Evolutionary conservation across 2,797 vertebrate species (phyloP).

Genomic region (Percopsis omiscomaycus): DNA sequence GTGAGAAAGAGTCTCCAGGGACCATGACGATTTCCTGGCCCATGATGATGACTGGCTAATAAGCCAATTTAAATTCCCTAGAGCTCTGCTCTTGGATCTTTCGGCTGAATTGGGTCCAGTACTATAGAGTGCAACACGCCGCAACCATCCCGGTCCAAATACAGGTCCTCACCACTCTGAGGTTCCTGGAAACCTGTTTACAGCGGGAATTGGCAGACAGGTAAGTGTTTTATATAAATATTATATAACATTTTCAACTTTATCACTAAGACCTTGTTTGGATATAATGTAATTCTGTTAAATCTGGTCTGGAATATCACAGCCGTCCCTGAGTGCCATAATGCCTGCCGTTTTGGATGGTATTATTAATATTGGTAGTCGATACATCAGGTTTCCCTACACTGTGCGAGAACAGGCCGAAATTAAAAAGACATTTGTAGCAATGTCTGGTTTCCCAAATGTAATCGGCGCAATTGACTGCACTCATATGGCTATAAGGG

Average conservation of each 20-base stretch:
- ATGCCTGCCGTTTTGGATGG: neutral
- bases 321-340: neutral
- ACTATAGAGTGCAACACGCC: conserved; percentile 26
- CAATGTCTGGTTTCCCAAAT: neutral
- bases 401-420: neutral
- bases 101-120: conserved; percentile 7
- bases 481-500: conserved; percentile 2
- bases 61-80: conserved; percentile 27
- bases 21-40: conserved; percentile 28
- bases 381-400: conserved; percentile 3
- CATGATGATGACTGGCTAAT: conserved; percentile 36
- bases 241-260: neutral
- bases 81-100: conserved; percentile 12
- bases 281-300: conserved; percentile 3
- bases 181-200: neutral
- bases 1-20: conserved; percentile 2
- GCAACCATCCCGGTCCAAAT: neutral
- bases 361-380: neutral
- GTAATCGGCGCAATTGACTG: conserved; percentile 1
- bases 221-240: neutral
- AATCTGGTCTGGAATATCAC: neutral
- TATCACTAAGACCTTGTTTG: neutral
- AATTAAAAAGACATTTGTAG: conserved; percentile 1
- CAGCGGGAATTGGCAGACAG: neutral
- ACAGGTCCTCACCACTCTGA: neutral